A percentile compares a stretch with the other conserved stretches of the same genome.
These are phyloP conservation scores for Meloidogyne floridensis DNA, from an alignment of 1,140 invertebrate genomes.

Conservation along the genomic window DNA sequence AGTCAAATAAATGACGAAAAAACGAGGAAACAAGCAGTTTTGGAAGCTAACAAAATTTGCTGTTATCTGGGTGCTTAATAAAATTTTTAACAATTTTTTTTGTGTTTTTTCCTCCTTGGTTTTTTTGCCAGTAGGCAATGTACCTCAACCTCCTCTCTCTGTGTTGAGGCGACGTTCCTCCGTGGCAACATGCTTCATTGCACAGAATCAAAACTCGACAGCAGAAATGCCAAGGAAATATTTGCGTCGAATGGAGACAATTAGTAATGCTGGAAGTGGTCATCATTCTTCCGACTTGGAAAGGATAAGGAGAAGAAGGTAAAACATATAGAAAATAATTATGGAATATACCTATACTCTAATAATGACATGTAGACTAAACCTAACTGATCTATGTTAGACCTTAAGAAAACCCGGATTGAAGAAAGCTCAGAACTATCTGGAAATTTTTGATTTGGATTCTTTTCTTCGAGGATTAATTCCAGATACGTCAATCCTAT, in stretches of 20 bases:
- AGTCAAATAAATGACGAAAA: too few relatives aligned
- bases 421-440: too few relatives aligned
- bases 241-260: slow-evolving; percentile 25
- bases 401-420: too few relatives aligned
- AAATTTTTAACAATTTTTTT: not conserved
- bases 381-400: too few relatives aligned
- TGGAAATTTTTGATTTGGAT: too few relatives aligned
- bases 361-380: too few relatives aligned
- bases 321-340: too few relatives aligned
- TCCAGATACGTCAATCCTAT: too few relatives aligned
- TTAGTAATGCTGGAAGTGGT: not conserved
- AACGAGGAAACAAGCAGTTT: too few relatives aligned
- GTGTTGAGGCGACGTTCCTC: slow-evolving; percentile 28
- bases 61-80: not conserved
- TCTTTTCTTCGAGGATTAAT: too few relatives aligned
- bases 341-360: too few relatives aligned
- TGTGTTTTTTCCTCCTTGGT: not conserved
- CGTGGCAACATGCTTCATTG: slow-evolving; percentile 12
- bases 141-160: slow-evolving; percentile 3
- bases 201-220: slow-evolving; percentile 4
- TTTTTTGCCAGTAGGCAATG: not conserved
- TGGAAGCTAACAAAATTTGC: too few relatives aligned
- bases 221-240: not conserved
- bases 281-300: not conserved
- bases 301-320: slow-evolving; percentile 8